These are phyloP conservation scores for Clarias macrocephalus DNA, from an alignment of 2,113 vertebrate genomes.

Conservation along the genomic window DNA sequence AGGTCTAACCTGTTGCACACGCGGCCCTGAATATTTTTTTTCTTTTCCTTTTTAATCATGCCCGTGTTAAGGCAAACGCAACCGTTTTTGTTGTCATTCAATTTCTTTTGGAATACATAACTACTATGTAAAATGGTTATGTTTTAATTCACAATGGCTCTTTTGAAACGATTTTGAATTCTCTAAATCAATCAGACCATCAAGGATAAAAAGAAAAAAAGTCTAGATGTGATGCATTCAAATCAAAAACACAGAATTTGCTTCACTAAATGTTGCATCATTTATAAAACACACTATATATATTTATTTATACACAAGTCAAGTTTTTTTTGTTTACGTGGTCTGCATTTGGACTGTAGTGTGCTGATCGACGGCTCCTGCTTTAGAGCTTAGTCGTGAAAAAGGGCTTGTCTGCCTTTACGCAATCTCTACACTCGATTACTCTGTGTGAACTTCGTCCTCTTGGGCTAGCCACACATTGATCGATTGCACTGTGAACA, in stretches of 20 bases:
- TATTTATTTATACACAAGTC: not conserved
- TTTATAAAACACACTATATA: too few species aligned
- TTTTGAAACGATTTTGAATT: not conserved
- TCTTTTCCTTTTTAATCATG: not conserved
- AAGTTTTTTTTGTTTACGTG: not conserved
- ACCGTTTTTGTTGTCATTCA: not conserved
- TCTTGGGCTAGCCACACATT: not conserved
- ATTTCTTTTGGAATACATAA: not conserved
- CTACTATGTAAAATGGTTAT: not conserved
- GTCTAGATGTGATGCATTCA: not conserved
- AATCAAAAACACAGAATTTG: not conserved
- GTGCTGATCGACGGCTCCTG: not conserved
- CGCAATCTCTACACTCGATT: not conserved
- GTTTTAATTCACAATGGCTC: not conserved
- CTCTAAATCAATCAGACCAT: not conserved
- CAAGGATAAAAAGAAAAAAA: not conserved
- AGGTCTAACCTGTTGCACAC: not conserved
- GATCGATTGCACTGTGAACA: not conserved
- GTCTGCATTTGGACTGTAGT: not conserved
- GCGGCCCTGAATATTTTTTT: not conserved
- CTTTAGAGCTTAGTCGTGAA: not conserved
- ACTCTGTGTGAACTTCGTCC: conserved; percentile 13
- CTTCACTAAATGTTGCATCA: too few species aligned
- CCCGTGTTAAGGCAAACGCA: not conserved
- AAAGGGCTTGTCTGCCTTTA: not conserved